phyloP scores from a whole-genome alignment of 2,797 vertebrate species.

The Synaphobranchus kaupii region DNA sequence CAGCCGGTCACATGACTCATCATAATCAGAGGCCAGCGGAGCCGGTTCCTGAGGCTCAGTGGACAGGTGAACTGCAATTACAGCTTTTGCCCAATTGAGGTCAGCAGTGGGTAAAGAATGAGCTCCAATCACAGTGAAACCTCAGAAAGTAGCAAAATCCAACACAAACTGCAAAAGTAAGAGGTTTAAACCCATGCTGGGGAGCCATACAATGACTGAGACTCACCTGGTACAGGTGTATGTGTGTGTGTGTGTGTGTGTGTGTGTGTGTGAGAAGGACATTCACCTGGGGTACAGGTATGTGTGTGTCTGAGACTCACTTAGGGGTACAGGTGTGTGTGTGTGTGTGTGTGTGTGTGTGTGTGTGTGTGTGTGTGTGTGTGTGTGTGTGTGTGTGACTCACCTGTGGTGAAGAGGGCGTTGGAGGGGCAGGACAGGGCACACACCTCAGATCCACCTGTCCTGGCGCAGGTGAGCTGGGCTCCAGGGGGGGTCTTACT shows the following conservation, averaged over 20 bases:
- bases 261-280: no score
- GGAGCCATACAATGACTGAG: not conserved
- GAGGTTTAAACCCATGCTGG: not conserved
- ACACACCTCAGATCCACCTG: slow-evolving; percentile 82
- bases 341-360: no score
- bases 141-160: not conserved
- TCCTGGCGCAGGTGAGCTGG: slow-evolving; percentile 85
- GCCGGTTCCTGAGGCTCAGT: not conserved
- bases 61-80: slow-evolving; percentile 26
- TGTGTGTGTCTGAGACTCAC: not conserved
- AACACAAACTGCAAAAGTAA: not conserved
- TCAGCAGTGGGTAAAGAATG: slow-evolving; percentile 47
- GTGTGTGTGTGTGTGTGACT: slow-evolving; percentile 11
- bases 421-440: slow-evolving; percentile 87
- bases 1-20: slow-evolving; percentile 35
- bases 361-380: no score
- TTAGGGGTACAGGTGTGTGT: not conserved
- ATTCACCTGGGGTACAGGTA: not conserved
- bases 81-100: slow-evolving; percentile 52
- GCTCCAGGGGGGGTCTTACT: slow-evolving; percentile 77
- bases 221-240: slow-evolving; percentile 71
- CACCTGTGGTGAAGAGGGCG: slow-evolving; percentile 87
- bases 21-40: not conserved
- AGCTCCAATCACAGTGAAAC: not conserved
- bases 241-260: no score